phyloP scores from a whole-genome alignment of 2,888 invertebrate genomes.

The Amphipoea oculea region DNA sequence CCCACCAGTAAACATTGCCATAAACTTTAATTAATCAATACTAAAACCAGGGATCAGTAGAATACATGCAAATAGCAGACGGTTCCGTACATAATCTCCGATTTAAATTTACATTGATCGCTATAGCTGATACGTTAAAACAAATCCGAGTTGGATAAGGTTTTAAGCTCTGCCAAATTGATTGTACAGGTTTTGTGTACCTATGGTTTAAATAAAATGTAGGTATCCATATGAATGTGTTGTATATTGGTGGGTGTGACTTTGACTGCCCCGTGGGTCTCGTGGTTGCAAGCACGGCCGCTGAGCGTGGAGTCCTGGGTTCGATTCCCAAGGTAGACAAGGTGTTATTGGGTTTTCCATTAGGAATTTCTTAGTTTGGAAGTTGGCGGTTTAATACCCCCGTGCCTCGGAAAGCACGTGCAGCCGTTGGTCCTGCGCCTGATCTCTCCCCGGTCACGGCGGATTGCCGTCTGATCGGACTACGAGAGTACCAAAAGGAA shows the following conservation, averaged over 20 bases:
- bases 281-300: no score
- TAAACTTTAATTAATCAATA: conserved; percentile 68
- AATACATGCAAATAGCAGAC: conserved; percentile 64
- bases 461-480: no score
- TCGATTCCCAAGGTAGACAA: no score
- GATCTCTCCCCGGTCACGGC: no score
- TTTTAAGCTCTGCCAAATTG: conserved; percentile 57
- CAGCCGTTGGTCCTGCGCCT: no score
- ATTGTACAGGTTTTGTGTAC: conserved; percentile 25
- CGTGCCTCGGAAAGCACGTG: no score
- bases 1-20: conserved; percentile 37
- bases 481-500: no score
- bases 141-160: conserved; percentile 34
- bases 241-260: neutral
- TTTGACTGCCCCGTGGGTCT: no score
- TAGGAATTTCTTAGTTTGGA: no score
- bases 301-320: no score
- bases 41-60: conserved; percentile 43
- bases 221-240: neutral
- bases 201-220: neutral
- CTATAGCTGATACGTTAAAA: conserved; percentile 51
- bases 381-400: no score
- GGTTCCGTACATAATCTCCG: conserved; percentile 61
- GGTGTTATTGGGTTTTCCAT: no score
- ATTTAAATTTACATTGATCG: conserved; percentile 66